A percentile compares a stretch with the other conserved stretches of the same genome.
These are phyloP conservation scores for Chalcosyrphus nemorum DNA, from an alignment of 2,888 invertebrate genomes.

Conservation along the genomic window DNA sequence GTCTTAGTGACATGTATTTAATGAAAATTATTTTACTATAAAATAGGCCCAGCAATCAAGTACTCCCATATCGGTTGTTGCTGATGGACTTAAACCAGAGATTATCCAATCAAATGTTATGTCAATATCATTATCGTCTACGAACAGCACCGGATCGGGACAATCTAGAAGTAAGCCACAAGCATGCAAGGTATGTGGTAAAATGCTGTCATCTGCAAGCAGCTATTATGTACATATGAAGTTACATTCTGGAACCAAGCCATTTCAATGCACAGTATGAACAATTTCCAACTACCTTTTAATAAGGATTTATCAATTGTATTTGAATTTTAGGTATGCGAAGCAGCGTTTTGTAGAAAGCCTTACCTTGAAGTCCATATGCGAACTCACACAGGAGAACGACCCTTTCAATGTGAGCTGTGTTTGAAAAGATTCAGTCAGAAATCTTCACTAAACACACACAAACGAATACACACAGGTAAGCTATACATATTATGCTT, in stretches of 20 bases:
- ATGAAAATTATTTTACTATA: no score
- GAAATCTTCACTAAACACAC: conserved; percentile 88
- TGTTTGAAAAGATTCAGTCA: conserved; percentile 88
- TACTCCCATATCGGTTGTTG: conserved; percentile 74
- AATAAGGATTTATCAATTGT: background rate
- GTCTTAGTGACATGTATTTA: no score
- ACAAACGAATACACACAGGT: conserved; percentile 88
- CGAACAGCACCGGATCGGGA: conserved; percentile 75
- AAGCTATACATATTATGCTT: no score
- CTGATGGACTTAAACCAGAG: conserved; percentile 75
- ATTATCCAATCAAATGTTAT: conserved; percentile 74
- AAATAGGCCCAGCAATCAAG: conserved; percentile 74
- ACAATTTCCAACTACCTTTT: background rate
- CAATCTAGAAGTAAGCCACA: conserved; percentile 87
- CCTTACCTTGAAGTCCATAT: conserved; percentile 91
- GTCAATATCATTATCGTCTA: conserved; percentile 73
- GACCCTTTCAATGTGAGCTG: conserved; percentile 85
- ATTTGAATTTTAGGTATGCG: conserved; percentile 84
- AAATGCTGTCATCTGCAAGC: conserved; percentile 89
- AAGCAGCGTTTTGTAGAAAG: conserved; percentile 90
- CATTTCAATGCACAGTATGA: conserved; percentile 87
- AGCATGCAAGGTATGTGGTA: conserved; percentile 90
- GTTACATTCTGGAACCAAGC: conserved; percentile 90
- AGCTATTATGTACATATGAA: conserved; percentile 93
- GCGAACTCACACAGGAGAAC: conserved; percentile 82